phyloP scores from a whole-genome alignment of 2,797 vertebrate genomes.

The Moxostoma hubbsi region DNA sequence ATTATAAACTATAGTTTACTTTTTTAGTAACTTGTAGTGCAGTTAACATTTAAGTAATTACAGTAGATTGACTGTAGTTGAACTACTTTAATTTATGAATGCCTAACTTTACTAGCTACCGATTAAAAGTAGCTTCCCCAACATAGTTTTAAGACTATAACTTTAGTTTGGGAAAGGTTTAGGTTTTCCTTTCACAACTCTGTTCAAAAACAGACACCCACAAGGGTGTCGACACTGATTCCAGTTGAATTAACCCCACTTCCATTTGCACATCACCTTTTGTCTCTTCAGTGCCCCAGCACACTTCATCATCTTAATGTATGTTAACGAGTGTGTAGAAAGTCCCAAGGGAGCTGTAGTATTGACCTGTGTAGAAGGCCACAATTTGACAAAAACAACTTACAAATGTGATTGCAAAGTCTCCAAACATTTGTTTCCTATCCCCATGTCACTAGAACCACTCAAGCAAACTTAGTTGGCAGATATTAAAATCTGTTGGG shows the following conservation, averaged over 20 bases:
- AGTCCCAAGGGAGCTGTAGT: background rate
- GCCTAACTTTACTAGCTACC: background rate
- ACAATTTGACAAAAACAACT: background rate
- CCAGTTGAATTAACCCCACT: slow-evolving; percentile 10
- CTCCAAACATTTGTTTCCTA: too few species aligned
- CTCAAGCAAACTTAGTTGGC: too few species aligned
- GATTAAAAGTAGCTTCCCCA: background rate
- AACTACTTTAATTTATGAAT: too few species aligned
- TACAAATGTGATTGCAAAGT: too few species aligned
- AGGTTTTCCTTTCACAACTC: background rate
- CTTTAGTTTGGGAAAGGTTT: background rate
- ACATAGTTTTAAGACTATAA: background rate
- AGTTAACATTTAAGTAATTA: too few species aligned
- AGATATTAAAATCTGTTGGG: too few species aligned
- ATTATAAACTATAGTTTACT: too few species aligned
- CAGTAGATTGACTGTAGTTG: too few species aligned
- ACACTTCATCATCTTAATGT: background rate
- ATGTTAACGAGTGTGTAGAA: background rate
- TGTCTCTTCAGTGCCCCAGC: background rate
- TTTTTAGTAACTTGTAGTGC: too few species aligned
- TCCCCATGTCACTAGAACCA: too few species aligned
- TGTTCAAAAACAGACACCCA: background rate
- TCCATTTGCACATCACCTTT: slow-evolving; percentile 1
- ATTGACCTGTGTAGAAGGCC: background rate
- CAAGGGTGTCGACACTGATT: slow-evolving; percentile 4